Conservation (phyloP, 2,888 invertebrate species). For the Cinara cedri region DNA sequence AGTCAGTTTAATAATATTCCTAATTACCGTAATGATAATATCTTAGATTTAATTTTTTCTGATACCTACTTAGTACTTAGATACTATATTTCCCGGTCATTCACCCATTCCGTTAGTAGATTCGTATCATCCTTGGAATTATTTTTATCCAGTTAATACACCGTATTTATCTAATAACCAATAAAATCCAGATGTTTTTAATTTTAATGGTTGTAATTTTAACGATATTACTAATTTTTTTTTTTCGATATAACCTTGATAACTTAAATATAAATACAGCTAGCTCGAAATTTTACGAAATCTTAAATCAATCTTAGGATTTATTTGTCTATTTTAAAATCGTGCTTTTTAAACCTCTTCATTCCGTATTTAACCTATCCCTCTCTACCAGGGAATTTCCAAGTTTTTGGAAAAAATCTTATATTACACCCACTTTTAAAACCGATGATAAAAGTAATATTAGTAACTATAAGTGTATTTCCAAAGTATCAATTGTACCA, state of each 20-base stretch:
- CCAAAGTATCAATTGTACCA: too few species aligned
- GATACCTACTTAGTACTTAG: not conserved
- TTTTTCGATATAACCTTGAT: not conserved
- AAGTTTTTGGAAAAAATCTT: too few species aligned
- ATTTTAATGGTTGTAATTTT: too few species aligned
- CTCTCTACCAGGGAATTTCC: too few species aligned
- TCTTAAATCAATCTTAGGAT: slow-evolving; percentile 12
- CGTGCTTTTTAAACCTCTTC: too few species aligned
- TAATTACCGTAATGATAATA: not conserved
- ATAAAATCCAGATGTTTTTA: not conserved
- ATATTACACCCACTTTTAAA: too few species aligned
- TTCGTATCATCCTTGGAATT: not conserved
- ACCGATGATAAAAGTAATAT: too few species aligned
- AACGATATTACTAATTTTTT: not conserved
- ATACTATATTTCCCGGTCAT: not conserved
- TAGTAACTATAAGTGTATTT: too few species aligned
- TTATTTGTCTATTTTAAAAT: not conserved
- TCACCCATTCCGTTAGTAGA: not conserved
- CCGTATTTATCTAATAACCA: not conserved
- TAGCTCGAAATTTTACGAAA: not conserved
- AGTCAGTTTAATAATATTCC: slow-evolving; percentile 1
- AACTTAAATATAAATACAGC: not conserved
- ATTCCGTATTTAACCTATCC: too few species aligned
- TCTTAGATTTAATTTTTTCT: slow-evolving; percentile 1
- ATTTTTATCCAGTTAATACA: not conserved